Evolutionary conservation across 2,888 invertebrate species (phyloP), one percentile per base, ranked within the genome.

Genomic region (Tenthredo amoena): DNA sequence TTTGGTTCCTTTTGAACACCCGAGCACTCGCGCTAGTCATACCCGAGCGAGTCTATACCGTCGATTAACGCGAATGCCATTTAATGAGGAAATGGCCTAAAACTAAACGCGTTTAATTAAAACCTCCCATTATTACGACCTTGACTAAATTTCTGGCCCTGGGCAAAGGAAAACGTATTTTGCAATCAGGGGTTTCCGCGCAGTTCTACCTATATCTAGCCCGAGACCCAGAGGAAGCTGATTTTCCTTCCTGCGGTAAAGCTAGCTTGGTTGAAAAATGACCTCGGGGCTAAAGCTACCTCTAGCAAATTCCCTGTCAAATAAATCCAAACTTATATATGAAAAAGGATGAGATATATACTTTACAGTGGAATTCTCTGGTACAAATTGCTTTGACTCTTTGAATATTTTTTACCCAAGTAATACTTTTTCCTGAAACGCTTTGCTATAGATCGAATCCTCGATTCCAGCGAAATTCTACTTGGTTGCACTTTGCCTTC

Each of bases 61-160:
- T 18, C 81, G 34, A 40, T 81, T 62, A 58, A 81, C 58, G 40
- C 15, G 62, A 81, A 62, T 37, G 37, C 21, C 40, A 26, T 62
- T 81, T 62, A 62, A 58, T 58, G 81, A 81, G 81, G 81, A 81
- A 58, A 81, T 81, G 81, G 81, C 58, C 62, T 81, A 37, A 81
- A 81, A 81, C 81, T 58, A 40, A 58, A 81, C 58, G 58, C 81
- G 40, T 62, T 81, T 62, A 81, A 81, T 81, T 62, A 21, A 62
- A 81, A 81, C 31, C 81, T 31, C 21, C 18, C n/a, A 62, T 58
- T 26, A 81, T 62, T 37, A 62, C n/a, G 81, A 62, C 81, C 81
- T 62, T 81, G 37, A 62, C 43, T 21, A 40, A 9, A 40, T 37
- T 26, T 58, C 58, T 10, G 5, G 81, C 34, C 31, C 21, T 40